A percentile compares a stretch with the other conserved stretches of the same genome.
Evolutionary conservation across 2,797 vertebrate genomes (phyloP).

Genomic region (Danio jaintianensis): DNA sequence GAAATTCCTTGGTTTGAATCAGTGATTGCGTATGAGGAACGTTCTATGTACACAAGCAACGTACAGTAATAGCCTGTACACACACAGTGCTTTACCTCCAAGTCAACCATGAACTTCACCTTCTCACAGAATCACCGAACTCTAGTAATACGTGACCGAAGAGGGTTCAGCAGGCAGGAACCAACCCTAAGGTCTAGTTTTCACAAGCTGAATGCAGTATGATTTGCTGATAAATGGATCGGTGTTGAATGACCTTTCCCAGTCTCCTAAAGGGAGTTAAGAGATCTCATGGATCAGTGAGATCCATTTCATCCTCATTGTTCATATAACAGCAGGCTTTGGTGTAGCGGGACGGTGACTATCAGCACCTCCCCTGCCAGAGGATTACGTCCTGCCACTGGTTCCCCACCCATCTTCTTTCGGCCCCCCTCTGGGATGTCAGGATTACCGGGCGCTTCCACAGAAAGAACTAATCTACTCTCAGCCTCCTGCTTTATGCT

Average conservation of each 20-base stretch:
- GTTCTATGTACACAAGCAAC: slow-evolving; percentile 35
- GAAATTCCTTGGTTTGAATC: slow-evolving; percentile 29
- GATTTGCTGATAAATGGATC: slow-evolving; percentile 28
- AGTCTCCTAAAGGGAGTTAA: slow-evolving; percentile 13
- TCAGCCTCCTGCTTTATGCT: neutral
- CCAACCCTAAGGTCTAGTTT: slow-evolving; percentile 18
- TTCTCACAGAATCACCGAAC: slow-evolving; percentile 1
- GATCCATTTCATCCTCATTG: slow-evolving; percentile 25
- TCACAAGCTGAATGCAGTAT: slow-evolving; percentile 38
- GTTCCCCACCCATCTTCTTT: slow-evolving; percentile 29
- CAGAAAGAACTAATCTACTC: neutral
- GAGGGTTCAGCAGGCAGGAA: neutral
- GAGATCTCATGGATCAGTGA: slow-evolving; percentile 34
- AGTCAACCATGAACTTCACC: slow-evolving; percentile 7
- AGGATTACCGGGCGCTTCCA: slow-evolving; percentile 11
- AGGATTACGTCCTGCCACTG: slow-evolving; percentile 14
- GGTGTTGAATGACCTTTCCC: slow-evolving; percentile 41
- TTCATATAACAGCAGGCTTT: slow-evolving; percentile 24
- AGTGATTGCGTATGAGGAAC: slow-evolving; percentile 1
- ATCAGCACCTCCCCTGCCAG: neutral
- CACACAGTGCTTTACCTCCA: neutral
- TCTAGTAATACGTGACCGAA: neutral
- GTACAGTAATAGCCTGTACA: slow-evolving; percentile 16
- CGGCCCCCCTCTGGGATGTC: slow-evolving; percentile 1
- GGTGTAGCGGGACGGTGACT: slow-evolving; percentile 15